phyloP scores from a whole-genome alignment of 1,140 invertebrate genomes.

The Drosophila triauraria region DNA sequence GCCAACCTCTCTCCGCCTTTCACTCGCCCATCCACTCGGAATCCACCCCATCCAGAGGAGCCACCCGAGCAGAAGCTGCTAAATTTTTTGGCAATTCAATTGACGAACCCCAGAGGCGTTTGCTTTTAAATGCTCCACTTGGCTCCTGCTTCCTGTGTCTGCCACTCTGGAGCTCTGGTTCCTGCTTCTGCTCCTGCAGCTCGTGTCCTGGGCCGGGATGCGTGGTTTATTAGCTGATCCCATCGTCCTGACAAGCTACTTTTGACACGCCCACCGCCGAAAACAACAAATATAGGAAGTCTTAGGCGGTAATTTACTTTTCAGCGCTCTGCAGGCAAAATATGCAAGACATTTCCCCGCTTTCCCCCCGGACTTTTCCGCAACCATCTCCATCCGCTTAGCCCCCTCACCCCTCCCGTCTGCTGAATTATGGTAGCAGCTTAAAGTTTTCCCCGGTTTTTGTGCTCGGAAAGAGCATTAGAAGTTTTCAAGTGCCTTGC shows the following conservation, averaged over 20 bases:
- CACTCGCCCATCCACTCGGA: conserved; percentile 8
- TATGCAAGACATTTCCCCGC: conserved; percentile 71
- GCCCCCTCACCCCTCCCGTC: background rate
- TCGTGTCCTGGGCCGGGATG: conserved; percentile 35
- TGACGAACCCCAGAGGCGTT: conserved; percentile 73
- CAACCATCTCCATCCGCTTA: conserved; percentile 20
- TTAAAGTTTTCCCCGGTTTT: conserved; percentile 64
- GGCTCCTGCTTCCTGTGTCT: conserved; percentile 68
- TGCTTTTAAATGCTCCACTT: conserved; percentile 81
- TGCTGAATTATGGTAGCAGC: conserved; percentile 57
- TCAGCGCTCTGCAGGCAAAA: conserved; percentile 74
- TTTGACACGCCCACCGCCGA: conserved; percentile 65
- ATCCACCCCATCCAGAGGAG: conserved; percentile 20
- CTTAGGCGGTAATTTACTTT: conserved; percentile 82
- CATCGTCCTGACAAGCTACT: conserved; percentile 78
- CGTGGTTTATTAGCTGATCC: conserved; percentile 82
- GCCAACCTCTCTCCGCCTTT: background rate
- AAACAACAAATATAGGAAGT: conserved; percentile 69
- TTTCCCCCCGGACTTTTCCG: background rate
- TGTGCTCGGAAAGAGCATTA: conserved; percentile 38
- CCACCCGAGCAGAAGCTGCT: conserved; percentile 69
- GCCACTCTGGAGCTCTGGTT: background rate
- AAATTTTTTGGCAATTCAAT: conserved; percentile 84
- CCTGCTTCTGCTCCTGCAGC: conserved; percentile 24
- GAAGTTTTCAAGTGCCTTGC: conserved; percentile 50